Base-by-base conservation (phyloP, 2,797 vertebrate species). In the Notolabrus celidotus region DNA sequence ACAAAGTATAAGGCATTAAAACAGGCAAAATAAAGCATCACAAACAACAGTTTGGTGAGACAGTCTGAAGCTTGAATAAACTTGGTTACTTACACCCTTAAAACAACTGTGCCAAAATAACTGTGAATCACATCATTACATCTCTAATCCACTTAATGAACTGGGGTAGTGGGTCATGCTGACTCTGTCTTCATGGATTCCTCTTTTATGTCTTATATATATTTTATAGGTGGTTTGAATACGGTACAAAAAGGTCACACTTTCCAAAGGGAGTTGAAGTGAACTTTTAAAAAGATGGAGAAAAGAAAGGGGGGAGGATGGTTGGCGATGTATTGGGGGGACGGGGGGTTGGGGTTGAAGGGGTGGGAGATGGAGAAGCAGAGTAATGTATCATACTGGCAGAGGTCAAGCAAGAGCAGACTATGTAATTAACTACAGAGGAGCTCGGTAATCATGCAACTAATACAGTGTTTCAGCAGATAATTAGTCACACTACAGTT, bases 391-490 rank as follows among this genome's bases (percentile, higher is more conserved):
- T 92, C 88, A 89, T 77, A 43, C 84, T 92, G 86, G 86, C 85
- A 93, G 90, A 92, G 91, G 91, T 92, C 87, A 87, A 67, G 78
- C 83, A 81, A 86, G 90, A 89, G 89, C 89, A 92, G 75, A 54
- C 77, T 77, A 74, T 85, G 80, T 92, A 94, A 94, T 94, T 93
- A 94, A 86, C 89, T 85, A 87, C 85, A 91, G 88, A 92, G 82
- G 87, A 90, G 88, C 84, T 83, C 83, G 87, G 86, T 91, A 92
- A 92, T 93, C 90, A 92, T 93, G 90, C 84, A 91, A 86, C 88
- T 92, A 92, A 93, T 93, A 89, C 85, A 90, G 83, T 85, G 81
- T 90, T 89, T 92, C 86, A 78, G 82, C 66, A 88, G 87, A 92
- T 90, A 92, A 93, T 93, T 90, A 94, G 91, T 92, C 90, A 89